Conservation (phyloP, 2,888 invertebrate genomes). For the Ochlodes sylvanus region DNA sequence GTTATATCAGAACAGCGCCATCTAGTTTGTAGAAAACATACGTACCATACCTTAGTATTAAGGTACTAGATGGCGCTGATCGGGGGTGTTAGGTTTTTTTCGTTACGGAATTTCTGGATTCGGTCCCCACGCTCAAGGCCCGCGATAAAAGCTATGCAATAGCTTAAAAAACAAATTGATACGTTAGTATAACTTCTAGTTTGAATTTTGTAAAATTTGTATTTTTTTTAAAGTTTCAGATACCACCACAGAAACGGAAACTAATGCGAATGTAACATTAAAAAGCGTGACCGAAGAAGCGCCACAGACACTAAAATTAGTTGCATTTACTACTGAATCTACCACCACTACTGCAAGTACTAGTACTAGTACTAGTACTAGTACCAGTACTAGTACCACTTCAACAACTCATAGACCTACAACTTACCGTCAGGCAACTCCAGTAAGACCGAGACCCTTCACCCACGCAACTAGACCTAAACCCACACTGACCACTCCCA, state of each 20-base stretch:
- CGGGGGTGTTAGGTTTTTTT: too few species aligned
- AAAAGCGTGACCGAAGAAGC: conserved; percentile 37
- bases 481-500: conserved; percentile 38
- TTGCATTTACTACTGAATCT: conserved; percentile 43
- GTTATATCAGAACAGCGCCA: too few species aligned
- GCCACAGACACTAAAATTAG: conserved; percentile 60
- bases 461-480: conserved; percentile 40
- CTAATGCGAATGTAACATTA: conserved; percentile 37
- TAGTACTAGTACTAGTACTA: conserved; percentile 18
- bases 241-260: conserved; percentile 38
- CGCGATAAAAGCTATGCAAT: too few species aligned
- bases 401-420: conserved; percentile 38
- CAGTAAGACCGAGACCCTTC: conserved; percentile 45
- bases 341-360: conserved; percentile 42
- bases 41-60: too few species aligned
- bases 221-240: conserved; percentile 41
- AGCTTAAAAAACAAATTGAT: too few species aligned
- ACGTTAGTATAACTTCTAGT: too few species aligned
- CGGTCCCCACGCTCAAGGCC: too few species aligned
- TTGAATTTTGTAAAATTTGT: too few species aligned
- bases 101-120: too few species aligned
- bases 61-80: too few species aligned
- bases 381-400: conserved; percentile 39
- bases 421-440: conserved; percentile 42
- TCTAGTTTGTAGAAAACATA: too few species aligned